Percentiles rank a stretch among this genome's conserved stretches.
These are phyloP conservation scores for Lithophane ornitopus DNA, from an alignment of 2,888 invertebrate genomes.

Conservation along the genomic window DNA sequence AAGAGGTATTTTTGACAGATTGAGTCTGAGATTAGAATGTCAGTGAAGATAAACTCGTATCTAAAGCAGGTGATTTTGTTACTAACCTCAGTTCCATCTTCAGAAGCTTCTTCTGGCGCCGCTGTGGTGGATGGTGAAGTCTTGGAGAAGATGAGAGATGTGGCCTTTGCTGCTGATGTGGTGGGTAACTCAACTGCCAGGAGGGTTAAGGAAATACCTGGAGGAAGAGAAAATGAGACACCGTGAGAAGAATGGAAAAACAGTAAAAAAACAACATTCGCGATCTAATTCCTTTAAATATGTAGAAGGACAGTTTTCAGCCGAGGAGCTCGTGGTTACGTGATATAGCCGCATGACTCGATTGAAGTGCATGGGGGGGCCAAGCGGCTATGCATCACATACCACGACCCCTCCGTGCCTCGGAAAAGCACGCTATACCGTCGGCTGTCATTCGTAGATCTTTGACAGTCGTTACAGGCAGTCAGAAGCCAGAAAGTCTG, in stretches of 20 bases:
- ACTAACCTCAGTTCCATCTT: conserved; percentile 80
- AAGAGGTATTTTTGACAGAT: no score
- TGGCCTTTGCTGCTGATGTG: conserved; percentile 90
- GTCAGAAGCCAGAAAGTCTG: not conserved
- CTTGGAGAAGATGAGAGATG: conserved; percentile 91
- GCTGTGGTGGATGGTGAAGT: conserved; percentile 81
- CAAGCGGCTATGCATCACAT: not conserved
- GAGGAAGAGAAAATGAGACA: not conserved
- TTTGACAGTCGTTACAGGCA: not conserved
- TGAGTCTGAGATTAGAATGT: no score
- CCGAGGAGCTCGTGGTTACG: not conserved
- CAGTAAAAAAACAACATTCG: not conserved
- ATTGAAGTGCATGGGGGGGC: not conserved
- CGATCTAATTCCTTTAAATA: not conserved
- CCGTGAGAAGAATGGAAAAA: not conserved
- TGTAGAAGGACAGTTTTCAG: not conserved
- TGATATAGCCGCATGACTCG: not conserved
- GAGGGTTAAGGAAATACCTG: conserved; percentile 84
- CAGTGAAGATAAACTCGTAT: no score
- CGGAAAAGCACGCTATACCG: not conserved
- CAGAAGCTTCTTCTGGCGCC: conserved; percentile 79
- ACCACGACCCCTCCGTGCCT: no score
- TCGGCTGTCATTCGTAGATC: not conserved
- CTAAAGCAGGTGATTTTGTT: no score
- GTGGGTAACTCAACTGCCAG: conserved; percentile 82